Conservation (phyloP, 1,140 invertebrate species). For the Drosophila leontia region DNA sequence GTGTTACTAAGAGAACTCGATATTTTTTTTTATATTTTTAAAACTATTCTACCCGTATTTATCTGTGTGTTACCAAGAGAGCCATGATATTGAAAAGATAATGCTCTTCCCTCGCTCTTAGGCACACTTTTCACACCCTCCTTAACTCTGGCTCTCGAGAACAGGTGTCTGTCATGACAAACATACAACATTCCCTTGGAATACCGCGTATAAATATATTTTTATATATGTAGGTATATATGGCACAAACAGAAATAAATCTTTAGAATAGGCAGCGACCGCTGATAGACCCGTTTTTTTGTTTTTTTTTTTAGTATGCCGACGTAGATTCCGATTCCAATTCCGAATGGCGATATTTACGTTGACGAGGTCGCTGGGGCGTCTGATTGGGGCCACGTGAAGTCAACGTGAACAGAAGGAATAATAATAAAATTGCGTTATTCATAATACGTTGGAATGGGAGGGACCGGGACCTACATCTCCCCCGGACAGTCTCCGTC, state of each 20-base stretch:
- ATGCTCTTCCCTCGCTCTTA: not conserved
- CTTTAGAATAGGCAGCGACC: constrained; percentile 37
- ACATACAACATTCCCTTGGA: constrained; percentile 32
- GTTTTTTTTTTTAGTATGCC: constrained; percentile 30
- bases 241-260: constrained; percentile 71
- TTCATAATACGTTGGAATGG: constrained; percentile 39
- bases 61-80: constrained; percentile 13
- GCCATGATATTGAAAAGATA: not conserved
- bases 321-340: constrained; percentile 52
- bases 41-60: not conserved
- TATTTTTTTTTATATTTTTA: constrained; percentile 5
- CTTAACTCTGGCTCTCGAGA: constrained; percentile 10
- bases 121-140: constrained; percentile 31
- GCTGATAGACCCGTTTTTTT: constrained; percentile 45
- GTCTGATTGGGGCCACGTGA: constrained; percentile 70
- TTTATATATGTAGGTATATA: constrained; percentile 14
- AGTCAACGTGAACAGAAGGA: constrained; percentile 71
- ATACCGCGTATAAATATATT: constrained; percentile 34
- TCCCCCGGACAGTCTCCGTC: constrained; percentile 43
- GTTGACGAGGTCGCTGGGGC: constrained; percentile 68
- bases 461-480: constrained; percentile 15
- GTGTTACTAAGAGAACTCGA: constrained; percentile 29
- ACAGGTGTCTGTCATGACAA: constrained; percentile 34
- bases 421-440: constrained; percentile 51
- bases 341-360: constrained; percentile 29